A percentile compares a stretch with the other conserved stretches of the same genome.
These are phyloP conservation scores for Cheilosia pagana DNA, from an alignment of 2,888 invertebrate species.

Conservation along the genomic window DNA sequence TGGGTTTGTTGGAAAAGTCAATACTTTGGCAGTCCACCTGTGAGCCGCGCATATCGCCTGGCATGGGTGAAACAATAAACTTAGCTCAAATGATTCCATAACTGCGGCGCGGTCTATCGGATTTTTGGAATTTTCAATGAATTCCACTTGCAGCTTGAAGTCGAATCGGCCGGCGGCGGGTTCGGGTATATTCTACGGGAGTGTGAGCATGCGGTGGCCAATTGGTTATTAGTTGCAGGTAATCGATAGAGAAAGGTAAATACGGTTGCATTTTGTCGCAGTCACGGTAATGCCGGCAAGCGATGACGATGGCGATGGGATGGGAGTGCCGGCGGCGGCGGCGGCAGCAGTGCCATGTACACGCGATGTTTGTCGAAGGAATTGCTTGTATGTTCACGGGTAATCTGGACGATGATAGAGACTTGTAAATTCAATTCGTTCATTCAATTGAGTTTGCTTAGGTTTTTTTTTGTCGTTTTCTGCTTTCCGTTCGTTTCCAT, in stretches of 20 bases:
- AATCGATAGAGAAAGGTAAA: conserved; percentile 71
- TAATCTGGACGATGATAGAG: conserved; percentile 58
- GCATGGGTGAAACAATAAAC: conserved; percentile 52
- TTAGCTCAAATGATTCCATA: conserved; percentile 55
- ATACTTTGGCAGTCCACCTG: conserved; percentile 53
- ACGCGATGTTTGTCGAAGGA: conserved; percentile 66
- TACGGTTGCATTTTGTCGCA: conserved; percentile 71
- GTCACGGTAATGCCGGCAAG: conserved; percentile 50
- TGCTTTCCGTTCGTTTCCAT: conserved; percentile 4
- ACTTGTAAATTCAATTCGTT: conserved; percentile 69
- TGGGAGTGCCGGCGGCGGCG: conserved; percentile 26
- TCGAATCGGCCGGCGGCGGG: too few relatives aligned
- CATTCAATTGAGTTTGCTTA: conserved; percentile 64
- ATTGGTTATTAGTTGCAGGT: conserved; percentile 67
- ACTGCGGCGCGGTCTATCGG: conserved; percentile 27
- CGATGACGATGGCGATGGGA: conserved; percentile 8
- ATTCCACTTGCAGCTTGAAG: conserved; percentile 11
- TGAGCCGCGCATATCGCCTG: conserved; percentile 16
- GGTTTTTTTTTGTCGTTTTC: conserved; percentile 19
- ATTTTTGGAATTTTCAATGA: conserved; percentile 70
- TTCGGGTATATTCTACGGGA: not conserved
- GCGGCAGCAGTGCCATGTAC: not conserved
- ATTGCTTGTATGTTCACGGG: conserved; percentile 62
- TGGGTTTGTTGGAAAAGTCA: conserved; percentile 55
- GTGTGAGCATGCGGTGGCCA: conserved; percentile 33